A percentile compares a stretch with the other conserved stretches of the same genome.
Evolutionary conservation across 2,888 invertebrate species (phyloP).

Genomic region (Nebria salina): DNA sequence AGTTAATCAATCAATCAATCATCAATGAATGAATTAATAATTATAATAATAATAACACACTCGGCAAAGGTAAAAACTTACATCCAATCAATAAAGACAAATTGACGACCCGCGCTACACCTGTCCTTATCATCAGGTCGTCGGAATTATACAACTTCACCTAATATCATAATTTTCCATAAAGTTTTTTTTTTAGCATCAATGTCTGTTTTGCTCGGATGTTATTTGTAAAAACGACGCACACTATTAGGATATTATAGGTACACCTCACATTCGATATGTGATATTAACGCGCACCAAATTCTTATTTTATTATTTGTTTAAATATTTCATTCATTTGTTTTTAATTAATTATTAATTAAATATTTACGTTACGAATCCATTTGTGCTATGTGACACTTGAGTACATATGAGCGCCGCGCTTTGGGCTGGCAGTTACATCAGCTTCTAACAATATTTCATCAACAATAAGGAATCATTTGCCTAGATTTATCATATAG

Average conservation of each 20-base stretch:
- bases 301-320: constrained; percentile 33
- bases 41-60: constrained; percentile 44
- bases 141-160: constrained; percentile 40
- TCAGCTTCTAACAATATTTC: constrained; percentile 49
- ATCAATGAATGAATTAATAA: constrained; percentile 32
- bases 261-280: constrained; percentile 58
- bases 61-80: constrained; percentile 46
- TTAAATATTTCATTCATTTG: constrained; percentile 34
- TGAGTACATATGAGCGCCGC: constrained; percentile 37
- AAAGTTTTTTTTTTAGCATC: constrained; percentile 12
- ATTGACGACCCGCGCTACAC: constrained; percentile 32
- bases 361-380: constrained; percentile 41
- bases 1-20: constrained; percentile 24
- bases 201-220: constrained; percentile 7
- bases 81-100: constrained; percentile 44
- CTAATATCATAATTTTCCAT: constrained; percentile 37
- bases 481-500: constrained; percentile 15
- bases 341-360: constrained; percentile 41
- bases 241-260: constrained; percentile 50
- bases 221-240: constrained; percentile 50
- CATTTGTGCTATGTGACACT: constrained; percentile 46
- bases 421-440: constrained; percentile 48
- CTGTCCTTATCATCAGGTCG: constrained; percentile 38
- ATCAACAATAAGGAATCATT: constrained; percentile 48
- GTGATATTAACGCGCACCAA: constrained; percentile 56